Base-by-base conservation (phyloP, 2,797 vertebrate species). In the Todus mexicanus region DNA sequence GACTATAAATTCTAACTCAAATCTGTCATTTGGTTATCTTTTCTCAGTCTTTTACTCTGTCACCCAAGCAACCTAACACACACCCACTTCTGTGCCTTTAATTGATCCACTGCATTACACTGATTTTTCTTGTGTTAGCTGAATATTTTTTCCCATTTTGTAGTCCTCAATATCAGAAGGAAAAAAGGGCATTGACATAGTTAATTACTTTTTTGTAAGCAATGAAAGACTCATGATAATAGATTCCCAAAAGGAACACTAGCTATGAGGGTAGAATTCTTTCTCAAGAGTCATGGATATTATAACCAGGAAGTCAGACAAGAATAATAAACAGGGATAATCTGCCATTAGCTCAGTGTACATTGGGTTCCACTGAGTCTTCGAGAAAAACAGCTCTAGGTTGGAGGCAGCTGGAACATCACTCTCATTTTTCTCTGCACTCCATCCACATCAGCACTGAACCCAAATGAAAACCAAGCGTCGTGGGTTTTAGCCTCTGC, bases 281-380 rank as follows among this genome's bases (percentile, higher is more conserved):
- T 69, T 78, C 65, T 53, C 18, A 60, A 31, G 50, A 78, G 23
- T 65, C 50, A 65, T 2, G 6, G 25, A 23, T 31, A 27, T 8
- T 19, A 37, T 57, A 78, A 71, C 15, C 35, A 69, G 4, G 4
- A 90, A 81, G 37, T 57, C 45, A 69, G 38, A 26, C 26, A 72
- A 81, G 18, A 88, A 57, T 8, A 78, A 83, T 18, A 64, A 76
- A 71, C 2, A 38, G 14, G 14, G 10, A 31, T 45, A 38, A 68
- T 83, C 37, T 83, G 61, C 21, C 15, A 45, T 56, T 64, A 78
- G 45, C 14, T 79, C 68, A 75, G 21, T 2, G 2, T 54, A 64
- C 0, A 1, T 0, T n/a, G 48, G 31, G 43, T 56, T 91, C 33
- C 23, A 51, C 15, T 4, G 6, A 66, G 17, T 37, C 68, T 75